Base-by-base conservation (phyloP, 2,888 invertebrate species). In the Arctia plantaginis region DNA sequence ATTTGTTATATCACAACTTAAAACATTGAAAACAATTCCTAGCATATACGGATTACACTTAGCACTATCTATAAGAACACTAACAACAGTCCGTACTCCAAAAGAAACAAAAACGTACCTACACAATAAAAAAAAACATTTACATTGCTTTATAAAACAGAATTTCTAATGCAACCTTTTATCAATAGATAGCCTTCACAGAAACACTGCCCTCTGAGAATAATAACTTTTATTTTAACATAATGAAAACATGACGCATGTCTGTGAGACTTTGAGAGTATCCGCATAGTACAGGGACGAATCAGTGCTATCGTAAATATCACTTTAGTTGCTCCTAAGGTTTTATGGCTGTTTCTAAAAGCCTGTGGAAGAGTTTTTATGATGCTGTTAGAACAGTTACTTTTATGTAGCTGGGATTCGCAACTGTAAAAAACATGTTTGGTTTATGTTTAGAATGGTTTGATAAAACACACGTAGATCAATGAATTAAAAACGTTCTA, bases 161-260 rank as follows among this genome's bases (percentile, higher is more conserved):
- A 55, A 73, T 69, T 71, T 51, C 72, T 62, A 66, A 65, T 81
- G 76, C 79, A 76, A 41, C 30, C 62, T 35, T 74, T 73, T 74
- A 78, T 72, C 81, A 73, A 74, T 79, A 83, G 73, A 65, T 74
- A 71, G 66, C 30, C 6, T 62, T 35, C 64, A 51, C 51, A n/a
- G n/a, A 30, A 44, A 47, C 23, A 15, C 27, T 51, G 66, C 76
- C 87, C 73, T 85, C 7, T 3, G 83, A 67, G 87, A 71, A 71
- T 74, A 77, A 75, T 83, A 86, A 87, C 85, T 87, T 85, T 84
- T 80, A 82, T 86, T 85, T 87, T 83, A 86, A 80, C 79, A 79
- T 85, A 83, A 87, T 85, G 82, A 86, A 83, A 86, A 84, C 83
- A 81, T 78, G 76, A 81, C 75, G 69, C 70, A 62, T 65, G 44